Base-by-base conservation (phyloP, 1,140 invertebrate species). In the Octopus sinensis region DNA sequence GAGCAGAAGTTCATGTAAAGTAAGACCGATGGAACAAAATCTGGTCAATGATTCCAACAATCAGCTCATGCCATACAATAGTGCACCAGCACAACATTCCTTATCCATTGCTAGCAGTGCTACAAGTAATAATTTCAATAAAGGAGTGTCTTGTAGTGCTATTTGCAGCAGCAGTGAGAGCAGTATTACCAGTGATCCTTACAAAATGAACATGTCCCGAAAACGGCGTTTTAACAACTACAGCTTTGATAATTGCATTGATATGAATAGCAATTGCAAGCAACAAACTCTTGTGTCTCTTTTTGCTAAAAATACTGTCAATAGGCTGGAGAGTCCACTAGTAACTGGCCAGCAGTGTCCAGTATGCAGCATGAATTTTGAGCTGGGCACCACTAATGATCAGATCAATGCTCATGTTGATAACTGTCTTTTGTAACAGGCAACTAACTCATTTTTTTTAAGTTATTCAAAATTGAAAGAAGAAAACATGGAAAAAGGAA, bases 381-480 rank as follows among this genome's bases (percentile, higher is more conserved):
- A 85, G 6, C 53, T 68, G 30, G 80, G 80, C 7, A 80, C 82
- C 53, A 85, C 82, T 54, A 89, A 89, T 82, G 77, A 83, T n/a
- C 86, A 88, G 6, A 82, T 89, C 43, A 89, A 89, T 83, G 51
- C 78, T 13, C 88, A 89, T 81, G 85, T 89, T 78, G 88, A 89
- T 77, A 87, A 87, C 81, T 89, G 88, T 81, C 82, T 89, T 43
- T 89, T 89, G 78, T 86, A 88, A 76, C 88, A 78, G 86, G 56
- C 76, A 12, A 56, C 68, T 80, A 53, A n/a, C 30, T 30, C 52
- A 6, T 17, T 76, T 53, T 75, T 51, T 9, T 51, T 23, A 30
- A 51, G 53, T 30, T 10, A n/a, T 78, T 17, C 9, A 12, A 78
- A 75, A 79, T 51, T 5, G 43, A 13, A 5, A 73, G 75, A 54